Evolutionary conservation across 2,888 invertebrate species (phyloP).

Genomic region (Halictus quadricinctus): DNA sequence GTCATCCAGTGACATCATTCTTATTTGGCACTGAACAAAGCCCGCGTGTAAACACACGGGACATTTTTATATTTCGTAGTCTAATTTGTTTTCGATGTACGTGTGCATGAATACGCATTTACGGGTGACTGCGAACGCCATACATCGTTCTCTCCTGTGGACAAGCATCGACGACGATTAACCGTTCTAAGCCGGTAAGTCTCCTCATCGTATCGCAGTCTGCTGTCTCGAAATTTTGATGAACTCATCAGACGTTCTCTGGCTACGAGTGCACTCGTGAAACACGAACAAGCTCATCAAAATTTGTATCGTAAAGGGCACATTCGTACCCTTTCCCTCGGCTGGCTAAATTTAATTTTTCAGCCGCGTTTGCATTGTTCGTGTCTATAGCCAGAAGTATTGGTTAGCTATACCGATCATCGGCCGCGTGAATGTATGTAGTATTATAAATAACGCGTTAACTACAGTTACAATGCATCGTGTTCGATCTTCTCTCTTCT

Average conservation of each 20-base stretch:
- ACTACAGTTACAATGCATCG: background rate
- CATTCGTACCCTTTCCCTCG: background rate
- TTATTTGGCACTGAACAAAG: conserved; percentile 54
- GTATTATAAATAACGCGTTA: conserved; percentile 10
- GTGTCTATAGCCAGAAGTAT: background rate
- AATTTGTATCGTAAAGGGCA: background rate
- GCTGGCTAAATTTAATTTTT: conserved; percentile 38
- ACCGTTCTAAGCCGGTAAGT: conserved; percentile 13
- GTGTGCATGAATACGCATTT: conserved; percentile 26
- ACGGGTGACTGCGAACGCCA: conserved; percentile 17
- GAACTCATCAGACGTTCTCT: background rate
- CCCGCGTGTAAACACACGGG: conserved; percentile 27
- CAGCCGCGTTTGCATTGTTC: conserved; percentile 28
- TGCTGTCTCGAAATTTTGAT: background rate
- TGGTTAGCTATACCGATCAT: conserved; percentile 7
- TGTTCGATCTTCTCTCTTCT: background rate
- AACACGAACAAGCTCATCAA: background rate
- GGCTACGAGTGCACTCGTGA: background rate
- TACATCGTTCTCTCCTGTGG: background rate
- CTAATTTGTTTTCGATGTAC: conserved; percentile 35
- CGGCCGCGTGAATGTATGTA: background rate
- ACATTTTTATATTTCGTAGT: conserved; percentile 40
- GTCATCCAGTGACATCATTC: conserved; percentile 61
- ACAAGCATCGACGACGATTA: conserved; percentile 9
- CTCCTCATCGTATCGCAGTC: background rate